Percentiles rank a stretch among this genome's conserved stretches.
Evolutionary conservation across 2,888 invertebrate species (phyloP).

Genomic region (Glaucopsyche alexis): DNA sequence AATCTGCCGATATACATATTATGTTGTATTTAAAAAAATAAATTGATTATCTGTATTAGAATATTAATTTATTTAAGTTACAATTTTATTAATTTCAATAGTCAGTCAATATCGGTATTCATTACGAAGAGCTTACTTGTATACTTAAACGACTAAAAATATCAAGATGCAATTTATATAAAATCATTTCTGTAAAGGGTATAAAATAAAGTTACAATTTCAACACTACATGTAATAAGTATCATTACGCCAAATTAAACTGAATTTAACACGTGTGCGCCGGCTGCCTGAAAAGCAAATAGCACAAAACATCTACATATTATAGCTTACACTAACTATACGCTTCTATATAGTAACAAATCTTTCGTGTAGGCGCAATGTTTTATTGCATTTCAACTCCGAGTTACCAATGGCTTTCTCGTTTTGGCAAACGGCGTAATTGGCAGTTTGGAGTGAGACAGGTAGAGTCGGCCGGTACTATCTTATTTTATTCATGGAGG

Average conservation of each 20-base stretch:
- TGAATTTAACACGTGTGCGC: slow-evolving; percentile 63
- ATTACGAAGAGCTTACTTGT: not conserved
- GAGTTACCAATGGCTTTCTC: slow-evolving; percentile 48
- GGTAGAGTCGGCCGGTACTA: slow-evolving; percentile 55
- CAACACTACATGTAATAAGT: slow-evolving; percentile 34
- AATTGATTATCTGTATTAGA: too few relatives aligned
- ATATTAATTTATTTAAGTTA: too few relatives aligned
- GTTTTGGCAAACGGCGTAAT: slow-evolving; percentile 46
- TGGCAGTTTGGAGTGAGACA: slow-evolving; percentile 52
- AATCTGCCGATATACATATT: not conserved
- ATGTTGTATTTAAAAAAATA: not conserved
- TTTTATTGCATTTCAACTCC: slow-evolving; percentile 66
- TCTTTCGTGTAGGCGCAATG: slow-evolving; percentile 59
- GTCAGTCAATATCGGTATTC: not conserved
- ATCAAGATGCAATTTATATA: not conserved
- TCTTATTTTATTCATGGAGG: slow-evolving; percentile 71
- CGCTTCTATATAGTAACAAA: slow-evolving; percentile 57
- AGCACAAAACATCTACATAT: slow-evolving; percentile 53
- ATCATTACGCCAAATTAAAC: slow-evolving; percentile 60
- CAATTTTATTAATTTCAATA: not conserved
- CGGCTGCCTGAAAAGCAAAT: slow-evolving; percentile 55
- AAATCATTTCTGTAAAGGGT: not conserved
- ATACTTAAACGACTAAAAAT: not conserved
- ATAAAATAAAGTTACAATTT: slow-evolving; percentile 22
- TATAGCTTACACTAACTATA: slow-evolving; percentile 53